Base-by-base conservation (phyloP, 2,113 vertebrate species). In the Vanacampus margaritifer region DNA sequence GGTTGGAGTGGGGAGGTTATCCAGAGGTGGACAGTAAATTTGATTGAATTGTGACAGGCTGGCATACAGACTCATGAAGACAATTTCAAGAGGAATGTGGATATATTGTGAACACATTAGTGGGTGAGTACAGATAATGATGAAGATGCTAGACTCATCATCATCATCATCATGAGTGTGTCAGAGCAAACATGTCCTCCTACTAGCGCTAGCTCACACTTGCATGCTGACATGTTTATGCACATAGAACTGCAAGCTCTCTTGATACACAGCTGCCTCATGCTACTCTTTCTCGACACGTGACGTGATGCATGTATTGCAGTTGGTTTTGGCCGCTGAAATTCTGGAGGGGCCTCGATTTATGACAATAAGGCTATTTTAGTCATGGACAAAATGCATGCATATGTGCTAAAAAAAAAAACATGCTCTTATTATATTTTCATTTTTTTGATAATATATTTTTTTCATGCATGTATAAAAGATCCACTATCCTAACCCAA, bases 161-260 rank as follows among this genome's bases (percentile, higher is more conserved):
- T 59, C 57, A 21, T 59, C 57, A 37, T 39, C 60, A 82, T 84
- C 78, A 81, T 74, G 64, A 60, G 67, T 81, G 70, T 76, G 71
- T 74, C 73, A 87, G 80, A 86, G 83, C 87, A 90, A 90, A 91
- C 79, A 84, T 71, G 66, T 75, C 75, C 82, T 79, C 84, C 84
- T 69, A 78, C 84, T 71, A 23, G 48, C 84, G 80, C 82, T 74
- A 74, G 69, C 79, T 91, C 88, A 83, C 90, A 89, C 89, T 76
- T 88, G 66, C 79, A 65, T 81, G 75, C 86, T 79, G 74, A 72
- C 71, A 64, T 92, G 89, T 91, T 91, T 89, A 89, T 80, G 79
- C 76, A 82, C 32, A 37, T 39, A 75, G 72, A 12, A 45, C 51
- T 14, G 32, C 74, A 36, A 45, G 36, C 48, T 21, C 65, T 67